Base-by-base conservation (phyloP, 2,797 vertebrate species). In the Chromobotia macracanthus region DNA sequence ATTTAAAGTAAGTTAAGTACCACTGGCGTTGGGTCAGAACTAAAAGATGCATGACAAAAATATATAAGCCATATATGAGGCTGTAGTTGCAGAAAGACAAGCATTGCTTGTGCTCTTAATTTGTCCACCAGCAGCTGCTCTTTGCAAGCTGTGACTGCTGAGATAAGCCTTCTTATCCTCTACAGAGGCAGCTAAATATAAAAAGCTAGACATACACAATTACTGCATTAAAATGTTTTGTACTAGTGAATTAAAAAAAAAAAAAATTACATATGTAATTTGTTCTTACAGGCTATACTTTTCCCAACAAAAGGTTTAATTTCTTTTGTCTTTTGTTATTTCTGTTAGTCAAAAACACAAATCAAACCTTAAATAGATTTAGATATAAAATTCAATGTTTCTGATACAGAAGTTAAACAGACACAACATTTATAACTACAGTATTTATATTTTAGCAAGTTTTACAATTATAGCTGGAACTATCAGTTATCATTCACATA, bases 131-230 rank as follows among this genome's bases (percentile, higher is more conserved):
- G 79, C 81, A 86, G 82, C 85, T 86, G 80, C 80, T 82, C 80
- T 85, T 82, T 83, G 75, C 61, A 35, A 74, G 81, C 85, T 70
- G 84, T 71, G 83, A 87, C 86, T 88, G 91, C 89, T 89, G 86
- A 91, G 88, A 91, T 92, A 92, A 89, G 85, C 83, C 64, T 84
- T 87, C 85, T 90, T 91, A 90, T 91, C 86, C 83, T 70, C 65
- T 76, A 84, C 81, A 86, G 83, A 82, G 87, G 80, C 75, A 74
- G 85, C 89, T 90, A 91, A 91, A 91, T 90, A 90, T 91, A 92
- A 91, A 84, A 56, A 83, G 25, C 12, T 53, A 78, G 77, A 68
- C 86, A 88, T 89, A 87, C 82, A 86, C 82, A 86, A 84, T 89
- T 80, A 61, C 80, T 80, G 46, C 23, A 79, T 84, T 79, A 71